Evolutionary conservation across 2,888 invertebrate genomes (phyloP).

Genomic region (Sericinus montela): DNA sequence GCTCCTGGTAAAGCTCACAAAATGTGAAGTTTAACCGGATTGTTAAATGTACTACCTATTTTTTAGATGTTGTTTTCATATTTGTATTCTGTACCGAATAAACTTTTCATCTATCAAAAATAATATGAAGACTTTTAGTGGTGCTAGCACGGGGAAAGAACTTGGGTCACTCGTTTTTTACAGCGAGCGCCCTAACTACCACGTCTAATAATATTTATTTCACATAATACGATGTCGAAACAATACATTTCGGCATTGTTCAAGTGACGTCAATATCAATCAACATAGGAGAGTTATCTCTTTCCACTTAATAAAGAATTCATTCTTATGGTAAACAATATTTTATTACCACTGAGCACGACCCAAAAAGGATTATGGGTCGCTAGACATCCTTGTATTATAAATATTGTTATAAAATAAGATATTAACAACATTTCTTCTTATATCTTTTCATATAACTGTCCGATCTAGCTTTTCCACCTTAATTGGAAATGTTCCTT

Average conservation of each 20-base stretch:
- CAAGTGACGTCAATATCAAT: conserved; percentile 32
- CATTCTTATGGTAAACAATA: conserved; percentile 59
- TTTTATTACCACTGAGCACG: conserved; percentile 43
- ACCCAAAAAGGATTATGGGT: conserved; percentile 49
- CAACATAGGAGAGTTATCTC: conserved; percentile 10
- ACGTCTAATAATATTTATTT: too few species aligned
- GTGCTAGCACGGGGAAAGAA: too few species aligned
- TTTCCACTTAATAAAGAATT: conserved; percentile 41
- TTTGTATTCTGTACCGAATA: too few species aligned
- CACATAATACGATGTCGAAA: too few species aligned
- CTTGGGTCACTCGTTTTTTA: too few species aligned
- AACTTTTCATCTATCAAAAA: too few species aligned
- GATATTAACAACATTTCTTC: conserved; percentile 42
- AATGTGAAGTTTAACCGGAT: too few species aligned
- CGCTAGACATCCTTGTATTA: conserved; percentile 29
- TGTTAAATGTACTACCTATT: too few species aligned
- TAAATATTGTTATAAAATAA: conserved; percentile 35
- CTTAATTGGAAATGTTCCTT: background rate
- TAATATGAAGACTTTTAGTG: too few species aligned
- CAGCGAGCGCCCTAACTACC: too few species aligned
- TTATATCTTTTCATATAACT: conserved; percentile 41
- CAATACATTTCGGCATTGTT: background rate
- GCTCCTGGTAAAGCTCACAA: too few species aligned
- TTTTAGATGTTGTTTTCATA: too few species aligned
- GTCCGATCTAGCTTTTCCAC: background rate